These are phyloP conservation scores for Troides helena DNA, from an alignment of 2,888 invertebrate species.

Conservation along the genomic window DNA sequence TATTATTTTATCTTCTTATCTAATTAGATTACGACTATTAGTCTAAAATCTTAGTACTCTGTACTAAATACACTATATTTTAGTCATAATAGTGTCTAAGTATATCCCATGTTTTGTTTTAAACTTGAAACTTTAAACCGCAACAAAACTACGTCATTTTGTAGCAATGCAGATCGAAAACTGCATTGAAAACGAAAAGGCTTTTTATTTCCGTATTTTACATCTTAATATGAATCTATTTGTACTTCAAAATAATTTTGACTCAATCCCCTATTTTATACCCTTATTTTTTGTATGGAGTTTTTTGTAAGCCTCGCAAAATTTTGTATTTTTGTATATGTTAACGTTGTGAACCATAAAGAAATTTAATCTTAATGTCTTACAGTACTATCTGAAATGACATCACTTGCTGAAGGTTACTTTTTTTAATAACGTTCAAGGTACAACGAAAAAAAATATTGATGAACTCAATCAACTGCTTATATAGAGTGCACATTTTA, in stretches of 20 bases:
- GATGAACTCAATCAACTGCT: too few relatives aligned
- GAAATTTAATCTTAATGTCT: neutral
- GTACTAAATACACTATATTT: neutral
- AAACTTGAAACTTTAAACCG: neutral
- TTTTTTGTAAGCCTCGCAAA: neutral
- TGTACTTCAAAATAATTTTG: neutral
- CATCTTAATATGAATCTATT: neutral
- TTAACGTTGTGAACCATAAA: neutral
- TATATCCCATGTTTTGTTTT: neutral
- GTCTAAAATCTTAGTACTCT: neutral
- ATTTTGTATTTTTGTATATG: neutral
- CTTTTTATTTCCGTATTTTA: neutral
- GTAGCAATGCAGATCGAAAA: slow-evolving; percentile 15
- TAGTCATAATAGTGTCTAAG: neutral
- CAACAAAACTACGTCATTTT: slow-evolving; percentile 15
- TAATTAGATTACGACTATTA: too few relatives aligned
- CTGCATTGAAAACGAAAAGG: neutral
- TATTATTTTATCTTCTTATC: too few relatives aligned
- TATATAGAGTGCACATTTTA: too few relatives aligned
- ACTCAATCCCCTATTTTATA: neutral
- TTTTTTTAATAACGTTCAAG: neutral
- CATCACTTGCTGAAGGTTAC: neutral
- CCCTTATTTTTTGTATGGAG: neutral
- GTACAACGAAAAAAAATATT: too few relatives aligned
- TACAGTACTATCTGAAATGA: slow-evolving; percentile 3